Conservation (phyloP, 1,140 invertebrate species). For the Apis cerana region DNA sequence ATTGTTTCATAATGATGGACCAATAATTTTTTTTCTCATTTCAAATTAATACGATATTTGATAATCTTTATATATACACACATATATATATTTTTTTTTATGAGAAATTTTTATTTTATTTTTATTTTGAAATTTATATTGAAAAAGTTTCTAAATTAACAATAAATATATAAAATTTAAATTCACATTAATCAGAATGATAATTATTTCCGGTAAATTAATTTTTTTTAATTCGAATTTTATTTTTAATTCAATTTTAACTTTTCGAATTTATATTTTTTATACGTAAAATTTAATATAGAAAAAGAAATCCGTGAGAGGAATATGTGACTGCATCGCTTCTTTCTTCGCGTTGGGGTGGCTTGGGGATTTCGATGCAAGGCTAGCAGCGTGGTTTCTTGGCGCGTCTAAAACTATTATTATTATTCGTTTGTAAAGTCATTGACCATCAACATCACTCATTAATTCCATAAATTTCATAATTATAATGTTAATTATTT, state of each 20-base stretch:
- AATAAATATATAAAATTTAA: background rate
- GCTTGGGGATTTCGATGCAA: conserved; percentile 64
- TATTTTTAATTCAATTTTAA: background rate
- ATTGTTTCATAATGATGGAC: background rate
- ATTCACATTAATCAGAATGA: background rate
- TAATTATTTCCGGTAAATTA: background rate
- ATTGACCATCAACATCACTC: background rate
- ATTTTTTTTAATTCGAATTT: background rate
- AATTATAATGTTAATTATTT: background rate
- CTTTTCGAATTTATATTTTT: background rate
- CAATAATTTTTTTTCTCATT: background rate
- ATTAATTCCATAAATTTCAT: background rate
- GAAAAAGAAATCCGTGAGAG: background rate
- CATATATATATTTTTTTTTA: background rate
- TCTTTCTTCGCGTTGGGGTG: conserved; percentile 4
- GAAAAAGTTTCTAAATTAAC: background rate
- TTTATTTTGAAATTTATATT: background rate
- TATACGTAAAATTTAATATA: background rate
- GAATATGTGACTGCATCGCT: background rate
- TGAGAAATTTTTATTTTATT: background rate
- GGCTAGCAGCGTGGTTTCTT: conserved; percentile 25
- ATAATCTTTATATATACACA: background rate
- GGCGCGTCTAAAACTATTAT: conserved; percentile 7
- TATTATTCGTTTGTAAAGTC: background rate
- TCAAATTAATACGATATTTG: background rate